Conservation (phyloP, 2,113 vertebrate species). For the Chionis minor region DNA sequence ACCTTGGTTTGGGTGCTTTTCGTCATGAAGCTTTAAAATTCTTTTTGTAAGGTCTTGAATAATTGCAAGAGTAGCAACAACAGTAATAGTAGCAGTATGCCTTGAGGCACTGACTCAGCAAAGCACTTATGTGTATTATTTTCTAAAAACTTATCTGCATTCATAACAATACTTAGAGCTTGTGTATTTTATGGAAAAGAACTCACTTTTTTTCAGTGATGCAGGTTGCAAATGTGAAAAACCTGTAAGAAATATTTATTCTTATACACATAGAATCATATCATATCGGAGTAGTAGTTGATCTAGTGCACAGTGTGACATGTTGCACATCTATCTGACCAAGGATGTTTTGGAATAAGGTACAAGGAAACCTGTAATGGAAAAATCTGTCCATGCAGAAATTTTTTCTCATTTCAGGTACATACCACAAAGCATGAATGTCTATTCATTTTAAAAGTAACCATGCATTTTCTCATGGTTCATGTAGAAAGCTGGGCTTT, state of each 20-base stretch:
- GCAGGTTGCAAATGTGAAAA: background rate
- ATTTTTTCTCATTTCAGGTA: constrained; percentile 25
- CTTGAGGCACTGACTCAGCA: background rate
- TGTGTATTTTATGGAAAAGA: background rate
- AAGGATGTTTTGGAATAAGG: background rate
- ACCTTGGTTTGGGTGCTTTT: background rate
- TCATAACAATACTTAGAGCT: background rate
- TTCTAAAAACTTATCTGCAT: background rate
- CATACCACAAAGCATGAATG: background rate
- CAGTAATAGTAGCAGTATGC: background rate
- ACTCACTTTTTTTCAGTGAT: fast-evolving
- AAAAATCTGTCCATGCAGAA: constrained; percentile 40
- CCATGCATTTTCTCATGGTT: constrained; percentile 11
- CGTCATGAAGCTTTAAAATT: background rate
- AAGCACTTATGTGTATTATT: background rate
- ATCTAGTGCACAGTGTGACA: background rate
- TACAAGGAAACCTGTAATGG: constrained; percentile 15
- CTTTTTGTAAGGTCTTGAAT: background rate
- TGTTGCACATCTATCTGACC: background rate
- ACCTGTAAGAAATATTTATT: background rate
- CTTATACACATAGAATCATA: background rate
- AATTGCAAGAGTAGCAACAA: background rate
- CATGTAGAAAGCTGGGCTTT: background rate
- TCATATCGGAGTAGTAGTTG: background rate
- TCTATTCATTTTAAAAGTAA: constrained; percentile 18